Percentiles rank a stretch among this genome's conserved stretches.
phyloP scores from a whole-genome alignment of 2,113 vertebrate species.

The Zosterops borbonicus region DNA sequence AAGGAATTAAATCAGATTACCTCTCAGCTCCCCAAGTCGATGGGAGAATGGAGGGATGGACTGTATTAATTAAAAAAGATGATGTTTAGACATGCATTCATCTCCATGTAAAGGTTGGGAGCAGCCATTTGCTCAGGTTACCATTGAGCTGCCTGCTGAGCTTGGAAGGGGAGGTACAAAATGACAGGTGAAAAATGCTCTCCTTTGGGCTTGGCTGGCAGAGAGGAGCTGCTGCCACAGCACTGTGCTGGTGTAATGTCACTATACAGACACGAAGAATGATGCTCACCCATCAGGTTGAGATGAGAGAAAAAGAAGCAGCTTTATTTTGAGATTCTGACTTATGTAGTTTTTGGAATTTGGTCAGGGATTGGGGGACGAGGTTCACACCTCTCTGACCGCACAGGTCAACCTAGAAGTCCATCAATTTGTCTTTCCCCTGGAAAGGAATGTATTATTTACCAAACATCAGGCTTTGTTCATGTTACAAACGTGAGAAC shows the following conservation, averaged over 20 bases:
- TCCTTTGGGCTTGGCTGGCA: not conserved
- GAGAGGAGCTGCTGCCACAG: not conserved
- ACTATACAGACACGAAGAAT: no score
- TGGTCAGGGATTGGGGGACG: no score
- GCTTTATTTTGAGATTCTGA: no score
- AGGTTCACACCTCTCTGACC: no score
- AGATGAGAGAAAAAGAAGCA: no score
- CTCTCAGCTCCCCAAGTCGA: slow-evolving; percentile 51
- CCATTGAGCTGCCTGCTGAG: not conserved
- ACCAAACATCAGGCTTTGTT: no score
- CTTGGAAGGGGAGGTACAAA: not conserved
- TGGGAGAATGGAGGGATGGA: slow-evolving; percentile 19
- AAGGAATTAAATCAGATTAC: slow-evolving; percentile 70
- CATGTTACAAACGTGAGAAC: no score
- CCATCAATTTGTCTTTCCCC: no score
- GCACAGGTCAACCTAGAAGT: no score
- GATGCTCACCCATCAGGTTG: no score
- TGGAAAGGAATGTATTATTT: no score
- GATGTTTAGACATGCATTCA: not conserved
- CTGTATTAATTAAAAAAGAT: slow-evolving; percentile 48
- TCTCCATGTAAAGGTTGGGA: not conserved
- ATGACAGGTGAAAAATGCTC: not conserved
- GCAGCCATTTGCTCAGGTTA: not conserved
- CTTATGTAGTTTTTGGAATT: no score
- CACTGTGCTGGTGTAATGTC: not conserved